Conservation (phyloP, 2,113 vertebrate species). For the Phrynocephalus versicolor region DNA sequence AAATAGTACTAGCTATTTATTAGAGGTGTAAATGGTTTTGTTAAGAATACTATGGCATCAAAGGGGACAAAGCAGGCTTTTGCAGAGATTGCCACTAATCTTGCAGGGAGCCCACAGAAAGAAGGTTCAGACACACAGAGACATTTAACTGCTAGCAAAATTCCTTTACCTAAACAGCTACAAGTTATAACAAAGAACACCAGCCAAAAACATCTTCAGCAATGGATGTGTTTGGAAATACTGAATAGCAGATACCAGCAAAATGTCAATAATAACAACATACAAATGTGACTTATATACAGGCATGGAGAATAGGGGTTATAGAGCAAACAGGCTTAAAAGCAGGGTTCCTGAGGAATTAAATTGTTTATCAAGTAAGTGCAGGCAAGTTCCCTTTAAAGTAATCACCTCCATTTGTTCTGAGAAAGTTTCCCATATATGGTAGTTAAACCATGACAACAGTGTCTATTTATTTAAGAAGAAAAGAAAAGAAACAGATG, state of each 20-base stretch:
- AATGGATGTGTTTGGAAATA: constrained; percentile 41
- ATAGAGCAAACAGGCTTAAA: constrained; percentile 10
- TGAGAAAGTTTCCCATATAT: constrained; percentile 13
- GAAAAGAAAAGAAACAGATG: constrained; percentile 35
- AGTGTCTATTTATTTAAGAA: constrained; percentile 12
- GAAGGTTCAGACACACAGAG: constrained; percentile 9
- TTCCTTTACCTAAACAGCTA: constrained; percentile 18
- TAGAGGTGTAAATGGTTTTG: constrained; percentile 18
- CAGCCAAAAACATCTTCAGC: constrained; percentile 27
- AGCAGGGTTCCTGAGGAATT: constrained; percentile 18
- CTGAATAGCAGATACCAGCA: constrained; percentile 30
- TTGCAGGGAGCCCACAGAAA: constrained; percentile 33
- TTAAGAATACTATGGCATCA: constrained; percentile 27
- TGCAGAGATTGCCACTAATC: constrained; percentile 28
- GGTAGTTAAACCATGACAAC: constrained; percentile 13
- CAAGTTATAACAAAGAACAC: constrained; percentile 17
- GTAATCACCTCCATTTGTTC: constrained; percentile 19
- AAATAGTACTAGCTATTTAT: not conserved
- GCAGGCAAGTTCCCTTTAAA: constrained; percentile 42
- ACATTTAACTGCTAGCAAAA: constrained; percentile 17
- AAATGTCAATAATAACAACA: constrained; percentile 33
- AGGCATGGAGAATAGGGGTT: constrained; percentile 16
- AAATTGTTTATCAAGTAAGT: constrained; percentile 22
- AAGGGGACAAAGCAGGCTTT: constrained; percentile 6
- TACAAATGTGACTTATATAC: not conserved